Base-by-base conservation (phyloP, 2,113 vertebrate species). In the Carettochelys insculpta region DNA sequence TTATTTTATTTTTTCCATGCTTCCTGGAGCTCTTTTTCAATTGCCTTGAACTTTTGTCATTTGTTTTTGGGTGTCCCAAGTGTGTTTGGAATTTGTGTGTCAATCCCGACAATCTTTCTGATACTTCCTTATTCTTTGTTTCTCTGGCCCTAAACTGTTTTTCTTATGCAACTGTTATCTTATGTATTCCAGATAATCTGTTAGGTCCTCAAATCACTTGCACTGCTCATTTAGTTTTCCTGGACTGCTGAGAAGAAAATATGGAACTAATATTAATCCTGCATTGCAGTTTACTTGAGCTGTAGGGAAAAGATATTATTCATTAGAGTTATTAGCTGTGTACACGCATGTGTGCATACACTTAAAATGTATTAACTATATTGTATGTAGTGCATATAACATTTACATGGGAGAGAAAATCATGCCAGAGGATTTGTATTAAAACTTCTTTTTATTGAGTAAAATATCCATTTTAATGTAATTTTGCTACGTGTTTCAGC, bases 181-280 rank as follows among this genome's bases (percentile, higher is more conserved):
- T 54, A 92, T 92, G 89, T 75, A 75, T 94, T 95, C 76, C 83
- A 50, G 2, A 95, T 94, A 95, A 94, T 92, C 87, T 92, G 68
- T 54, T 80, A 48, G 48, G 54, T 95, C 43, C 85, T 92, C 79
- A 80, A 52, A 80, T 97, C 61, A 80, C 95, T 95, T 94, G 94
- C 92, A 95, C 92, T 56, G 94, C 92, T 95, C 85, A 56, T 2
- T 0, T 45, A 45, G 71, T 43, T 78, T 79, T 90, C 0, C 1
- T 86, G 61, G 0, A 0, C 89, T 85, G 84, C 85, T 75, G 41
- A 80, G 68, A 77, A 92, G 86, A 96, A 92, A 77, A 90, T 87
- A 45, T 89, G 93, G 88, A 90, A 94, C 71, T 94, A 87, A 92
- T 93, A 91, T 95, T 92, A 61, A 80, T 93, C 52, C 79, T 92